Conservation (phyloP, 2,797 vertebrate species). For the Sciurus vulgaris region DNA sequence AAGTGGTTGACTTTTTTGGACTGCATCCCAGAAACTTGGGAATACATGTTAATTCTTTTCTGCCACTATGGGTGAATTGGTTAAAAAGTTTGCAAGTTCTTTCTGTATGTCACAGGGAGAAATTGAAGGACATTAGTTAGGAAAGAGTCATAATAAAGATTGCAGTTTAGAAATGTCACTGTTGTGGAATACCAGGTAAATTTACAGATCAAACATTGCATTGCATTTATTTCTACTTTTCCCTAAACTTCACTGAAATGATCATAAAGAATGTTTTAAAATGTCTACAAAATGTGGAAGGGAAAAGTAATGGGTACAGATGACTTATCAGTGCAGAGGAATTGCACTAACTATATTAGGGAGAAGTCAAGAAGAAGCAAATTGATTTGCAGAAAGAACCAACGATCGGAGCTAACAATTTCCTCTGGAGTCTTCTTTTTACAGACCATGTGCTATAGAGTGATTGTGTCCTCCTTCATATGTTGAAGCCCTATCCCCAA, state of each 20-base stretch:
- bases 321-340: not conserved
- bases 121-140: not conserved
- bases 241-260: not conserved
- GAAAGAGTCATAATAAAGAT: not conserved
- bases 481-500: not conserved
- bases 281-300: not conserved
- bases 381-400: not conserved
- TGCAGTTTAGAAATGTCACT: not conserved
- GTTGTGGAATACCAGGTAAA: not conserved
- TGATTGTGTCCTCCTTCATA: not conserved
- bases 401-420: not conserved
- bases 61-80: not conserved
- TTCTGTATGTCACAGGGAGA: conserved; percentile 1
- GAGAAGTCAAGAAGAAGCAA: not conserved
- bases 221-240: conserved; percentile 30
- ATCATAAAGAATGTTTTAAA: not conserved
- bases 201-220: not conserved
- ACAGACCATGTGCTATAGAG: not conserved
- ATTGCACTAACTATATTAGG: not conserved
- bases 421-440: not conserved
- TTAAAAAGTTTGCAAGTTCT: conserved; percentile 59
- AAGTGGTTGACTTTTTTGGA: conserved; percentile 76
- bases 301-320: not conserved
- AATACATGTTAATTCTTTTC: conserved; percentile 44
- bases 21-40: conserved; percentile 58